Evolutionary conservation across 2,113 vertebrate species (phyloP), one percentile per base, ranked within the genome.

Genomic region (Athene noctua): DNA sequence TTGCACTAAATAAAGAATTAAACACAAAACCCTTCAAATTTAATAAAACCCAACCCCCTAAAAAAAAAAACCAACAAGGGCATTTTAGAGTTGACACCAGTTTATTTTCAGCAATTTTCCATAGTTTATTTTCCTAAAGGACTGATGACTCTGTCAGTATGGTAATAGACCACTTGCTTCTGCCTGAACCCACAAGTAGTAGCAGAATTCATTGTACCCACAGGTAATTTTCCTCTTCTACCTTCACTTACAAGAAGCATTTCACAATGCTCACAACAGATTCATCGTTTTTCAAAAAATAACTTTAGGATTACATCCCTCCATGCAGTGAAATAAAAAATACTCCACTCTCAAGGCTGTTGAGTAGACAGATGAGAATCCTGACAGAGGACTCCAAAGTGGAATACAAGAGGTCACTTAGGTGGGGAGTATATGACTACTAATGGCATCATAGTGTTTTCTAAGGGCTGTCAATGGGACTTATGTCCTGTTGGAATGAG

Each of bases 221-320:
- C 44, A 59, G 86, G 83, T 94, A 95, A 97, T 97, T 95, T 97
- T 80, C 78, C 29, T 72, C 59, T 95, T 91, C 87, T 86, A 80
- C 84, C 25, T 93, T 23, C 30, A 90, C 29, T 91, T 84, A 63
- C 7, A 62, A 94, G 93, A 65, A 68, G 11, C 26, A 95, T 95
- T 97, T 94, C 59, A 91, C 54, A 72, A 80, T 8, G 4, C 79
- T 97, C 75, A 57, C 54, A 87, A 59, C 49, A 74, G 57, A 95
- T 80, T 61, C 54, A 96, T 92, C 27, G 27, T 95, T 97, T 97
- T 97, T 86, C 82, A 74, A 34, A 86, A 71, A 93, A 92, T 92
- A 52, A 59, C 66, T 94, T 94, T 75, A 92, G 49, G 70, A 96
- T 97, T 96, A 80, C 71, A 93, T 89, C 36, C 71, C 65, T 96